Conservation (phyloP, 2,888 invertebrate species). For the Drosophila formosana region DNA sequence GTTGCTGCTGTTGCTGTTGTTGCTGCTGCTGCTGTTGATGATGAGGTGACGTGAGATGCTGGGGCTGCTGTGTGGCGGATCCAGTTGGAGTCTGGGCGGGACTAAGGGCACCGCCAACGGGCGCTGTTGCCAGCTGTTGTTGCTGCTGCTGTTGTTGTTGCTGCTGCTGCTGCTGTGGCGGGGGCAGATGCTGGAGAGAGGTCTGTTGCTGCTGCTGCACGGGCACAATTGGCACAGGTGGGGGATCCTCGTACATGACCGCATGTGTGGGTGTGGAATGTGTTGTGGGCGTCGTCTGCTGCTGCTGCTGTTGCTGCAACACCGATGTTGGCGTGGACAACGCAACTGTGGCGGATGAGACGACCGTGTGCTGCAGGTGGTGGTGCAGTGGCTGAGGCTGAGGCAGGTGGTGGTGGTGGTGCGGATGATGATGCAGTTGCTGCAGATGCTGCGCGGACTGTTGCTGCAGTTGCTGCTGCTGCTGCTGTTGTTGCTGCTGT, state of each 20-base stretch:
- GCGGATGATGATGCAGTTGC: constrained; percentile 86
- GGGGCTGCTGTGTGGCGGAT: constrained; percentile 74
- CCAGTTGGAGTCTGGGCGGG: constrained; percentile 82
- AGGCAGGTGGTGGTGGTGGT: constrained; percentile 85
- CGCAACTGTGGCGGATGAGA: constrained; percentile 67
- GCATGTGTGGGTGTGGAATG: constrained; percentile 86
- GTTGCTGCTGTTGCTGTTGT: constrained; percentile 73
- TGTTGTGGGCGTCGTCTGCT: constrained; percentile 86
- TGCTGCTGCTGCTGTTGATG: constrained; percentile 76
- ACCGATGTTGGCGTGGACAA: constrained; percentile 69
- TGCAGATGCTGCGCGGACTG: constrained; percentile 85
- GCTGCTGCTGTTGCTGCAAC: constrained; percentile 66
- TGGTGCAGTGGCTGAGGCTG: constrained; percentile 85
- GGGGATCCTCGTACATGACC: constrained; percentile 87
- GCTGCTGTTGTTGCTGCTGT: constrained; percentile 64
- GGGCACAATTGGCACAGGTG: constrained; percentile 83
- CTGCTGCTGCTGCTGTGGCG: constrained; percentile 71
- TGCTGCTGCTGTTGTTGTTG: constrained; percentile 76
- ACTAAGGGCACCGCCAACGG: constrained; percentile 81
- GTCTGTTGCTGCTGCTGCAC: constrained; percentile 74
- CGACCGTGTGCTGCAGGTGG: constrained; percentile 67
- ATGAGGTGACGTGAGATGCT: constrained; percentile 81
- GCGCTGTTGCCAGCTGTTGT: constrained; percentile 79
- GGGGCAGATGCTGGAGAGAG: constrained; percentile 68
- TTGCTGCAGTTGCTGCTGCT: constrained; percentile 85